Percentiles rank a stretch among this genome's conserved stretches.
phyloP scores from a whole-genome alignment of 2,113 vertebrate genomes.

The Guaruba guarouba region DNA sequence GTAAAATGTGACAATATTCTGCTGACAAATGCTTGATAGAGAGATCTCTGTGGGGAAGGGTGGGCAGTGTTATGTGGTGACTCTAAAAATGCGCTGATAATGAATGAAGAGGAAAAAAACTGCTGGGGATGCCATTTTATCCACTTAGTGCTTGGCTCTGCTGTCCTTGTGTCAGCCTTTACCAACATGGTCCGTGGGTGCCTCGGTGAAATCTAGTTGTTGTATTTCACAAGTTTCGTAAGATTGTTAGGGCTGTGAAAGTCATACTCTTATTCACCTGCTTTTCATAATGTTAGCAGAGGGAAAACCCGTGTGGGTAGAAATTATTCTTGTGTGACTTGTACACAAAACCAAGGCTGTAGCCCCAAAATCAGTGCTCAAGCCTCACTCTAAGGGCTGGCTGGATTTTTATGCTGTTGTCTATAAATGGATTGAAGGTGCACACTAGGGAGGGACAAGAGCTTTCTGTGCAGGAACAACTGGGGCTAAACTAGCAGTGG shows the following conservation, averaged over 20 bases:
- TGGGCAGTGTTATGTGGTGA: neutral
- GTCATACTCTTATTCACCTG: neutral
- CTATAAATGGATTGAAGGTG: neutral
- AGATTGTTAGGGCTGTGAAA: neutral
- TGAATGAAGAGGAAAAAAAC: neutral
- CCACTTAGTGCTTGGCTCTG: neutral
- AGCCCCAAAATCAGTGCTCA: neutral
- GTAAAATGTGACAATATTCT: slow-evolving; percentile 57
- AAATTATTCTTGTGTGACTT: neutral
- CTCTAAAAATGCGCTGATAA: neutral
- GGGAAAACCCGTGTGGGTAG: neutral
- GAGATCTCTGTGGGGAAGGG: neutral
- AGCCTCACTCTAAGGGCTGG: neutral
- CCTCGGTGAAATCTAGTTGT: neutral
- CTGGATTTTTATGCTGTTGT: neutral
- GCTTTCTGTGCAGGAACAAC: neutral
- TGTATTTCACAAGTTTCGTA: neutral
- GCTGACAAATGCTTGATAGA: neutral
- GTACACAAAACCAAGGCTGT: neutral
- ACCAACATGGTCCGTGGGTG: rapidly evolving
- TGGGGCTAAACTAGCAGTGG: neutral
- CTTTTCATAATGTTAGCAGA: neutral
- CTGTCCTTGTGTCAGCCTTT: neutral
- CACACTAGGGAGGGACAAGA: neutral
- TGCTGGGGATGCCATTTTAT: neutral